Evolutionary conservation across 2,888 invertebrate genomes (phyloP).

Genomic region (Hyles lineata): DNA sequence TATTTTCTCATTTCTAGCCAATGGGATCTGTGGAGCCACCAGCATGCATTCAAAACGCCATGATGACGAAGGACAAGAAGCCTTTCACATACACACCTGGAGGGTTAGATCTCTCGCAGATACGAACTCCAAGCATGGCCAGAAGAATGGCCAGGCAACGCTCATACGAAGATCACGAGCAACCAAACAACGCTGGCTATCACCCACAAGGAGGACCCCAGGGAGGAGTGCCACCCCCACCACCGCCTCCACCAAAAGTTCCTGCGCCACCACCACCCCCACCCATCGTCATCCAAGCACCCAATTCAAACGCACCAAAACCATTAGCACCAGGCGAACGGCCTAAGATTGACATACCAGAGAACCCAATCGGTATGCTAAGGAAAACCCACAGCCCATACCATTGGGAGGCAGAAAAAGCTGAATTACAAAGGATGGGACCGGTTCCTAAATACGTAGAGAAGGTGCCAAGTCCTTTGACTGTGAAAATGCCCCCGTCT

Average conservation of each 20-base stretch:
- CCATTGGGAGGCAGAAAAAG: constrained; percentile 86
- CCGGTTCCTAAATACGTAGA: constrained; percentile 76
- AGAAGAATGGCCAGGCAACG: constrained; percentile 88
- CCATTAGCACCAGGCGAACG: constrained; percentile 85
- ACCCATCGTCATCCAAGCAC: constrained; percentile 83
- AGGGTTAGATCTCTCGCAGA: constrained; percentile 95
- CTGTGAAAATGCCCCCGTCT: constrained; percentile 76
- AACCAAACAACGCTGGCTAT: constrained; percentile 60
- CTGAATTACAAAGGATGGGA: constrained; percentile 81
- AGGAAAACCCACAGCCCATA: constrained; percentile 89
- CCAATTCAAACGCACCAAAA: constrained; percentile 81
- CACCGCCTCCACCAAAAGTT: constrained; percentile 79
- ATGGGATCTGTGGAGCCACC: constrained; percentile 88
- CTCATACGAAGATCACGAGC: constrained; percentile 85
- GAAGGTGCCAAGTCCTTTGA: constrained; percentile 77
- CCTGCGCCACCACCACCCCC: constrained; percentile 86
- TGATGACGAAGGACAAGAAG: constrained; percentile 98
- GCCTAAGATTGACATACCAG: constrained; percentile 90
- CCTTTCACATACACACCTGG: constrained; percentile 98
- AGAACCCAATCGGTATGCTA: constrained; percentile 89
- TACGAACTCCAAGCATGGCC: constrained; percentile 95
- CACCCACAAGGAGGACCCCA: constrained; percentile 63
- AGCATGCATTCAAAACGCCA: constrained; percentile 95
- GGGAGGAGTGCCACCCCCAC: constrained; percentile 54
- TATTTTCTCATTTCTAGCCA: constrained; percentile 66